phyloP scores from a whole-genome alignment of 2,888 invertebrate species.

The Spicauda simplicius region DNA sequence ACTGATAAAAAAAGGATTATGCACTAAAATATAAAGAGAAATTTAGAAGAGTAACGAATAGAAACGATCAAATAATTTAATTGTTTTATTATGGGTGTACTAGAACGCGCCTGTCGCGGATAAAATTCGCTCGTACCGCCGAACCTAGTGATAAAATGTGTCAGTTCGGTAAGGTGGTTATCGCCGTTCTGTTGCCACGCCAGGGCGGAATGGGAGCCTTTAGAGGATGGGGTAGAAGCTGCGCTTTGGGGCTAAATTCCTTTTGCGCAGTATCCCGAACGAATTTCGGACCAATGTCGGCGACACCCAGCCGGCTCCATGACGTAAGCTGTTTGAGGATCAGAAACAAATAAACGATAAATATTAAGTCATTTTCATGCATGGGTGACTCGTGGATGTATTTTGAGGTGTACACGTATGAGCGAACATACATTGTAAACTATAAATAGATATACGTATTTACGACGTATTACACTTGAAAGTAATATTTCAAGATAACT shows the following conservation, averaged over 20 bases:
- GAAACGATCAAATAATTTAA: not conserved
- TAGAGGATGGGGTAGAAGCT: slow-evolving; percentile 46
- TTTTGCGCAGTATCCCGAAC: slow-evolving; percentile 55
- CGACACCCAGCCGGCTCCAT: slow-evolving; percentile 56
- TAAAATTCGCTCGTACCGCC: slow-evolving; percentile 2
- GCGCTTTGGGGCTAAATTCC: slow-evolving; percentile 47
- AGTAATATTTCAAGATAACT: no score
- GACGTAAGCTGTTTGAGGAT: slow-evolving; percentile 49
- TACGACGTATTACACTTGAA: not conserved
- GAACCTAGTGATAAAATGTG: slow-evolving; percentile 8
- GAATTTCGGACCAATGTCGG: slow-evolving; percentile 51
- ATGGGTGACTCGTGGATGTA: slow-evolving; percentile 10
- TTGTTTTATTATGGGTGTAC: slow-evolving; percentile 15
- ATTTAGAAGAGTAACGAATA: not conserved
- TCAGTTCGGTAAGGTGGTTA: slow-evolving; percentile 27
- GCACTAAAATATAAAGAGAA: no score
- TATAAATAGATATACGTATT: not conserved
- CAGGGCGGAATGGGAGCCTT: slow-evolving; percentile 46
- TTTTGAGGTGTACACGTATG: not conserved
- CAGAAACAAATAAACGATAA: slow-evolving; percentile 45
- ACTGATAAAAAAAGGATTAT: no score
- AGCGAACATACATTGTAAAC: not conserved
- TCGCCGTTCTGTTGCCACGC: slow-evolving; percentile 45
- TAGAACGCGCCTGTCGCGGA: not conserved
- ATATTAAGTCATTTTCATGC: slow-evolving; percentile 24